phyloP scores from a whole-genome alignment of 1,140 invertebrate species.

The Mya arenaria region DNA sequence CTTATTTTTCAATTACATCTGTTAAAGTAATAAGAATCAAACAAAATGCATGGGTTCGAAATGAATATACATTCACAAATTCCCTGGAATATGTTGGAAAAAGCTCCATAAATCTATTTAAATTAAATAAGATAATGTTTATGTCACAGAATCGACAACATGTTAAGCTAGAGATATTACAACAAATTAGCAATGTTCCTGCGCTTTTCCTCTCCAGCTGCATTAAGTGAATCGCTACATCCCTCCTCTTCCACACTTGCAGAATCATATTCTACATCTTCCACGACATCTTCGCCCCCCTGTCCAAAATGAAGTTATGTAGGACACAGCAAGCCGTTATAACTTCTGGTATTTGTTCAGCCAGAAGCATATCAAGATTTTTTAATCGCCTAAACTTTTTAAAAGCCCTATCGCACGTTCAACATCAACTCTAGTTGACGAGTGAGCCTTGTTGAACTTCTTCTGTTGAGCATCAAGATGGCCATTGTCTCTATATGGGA shows the following conservation, averaged over 20 bases:
- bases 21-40: too few species aligned
- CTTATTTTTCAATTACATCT: too few species aligned
- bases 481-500: neutral
- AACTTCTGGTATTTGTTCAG: neutral
- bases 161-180: neutral
- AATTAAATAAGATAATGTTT: too few species aligned
- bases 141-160: too few species aligned
- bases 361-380: neutral
- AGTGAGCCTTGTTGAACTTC: neutral
- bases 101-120: too few species aligned
- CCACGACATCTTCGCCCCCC: neutral
- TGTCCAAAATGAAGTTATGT: neutral
- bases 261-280: neutral
- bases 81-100: too few species aligned
- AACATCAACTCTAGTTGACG: neutral
- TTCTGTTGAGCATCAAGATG: neutral
- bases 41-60: too few species aligned
- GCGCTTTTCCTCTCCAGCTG: neutral
- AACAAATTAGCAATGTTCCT: neutral
- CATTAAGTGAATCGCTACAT: too few species aligned
- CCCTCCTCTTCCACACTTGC: too few species aligned
- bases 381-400: neutral
- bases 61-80: too few species aligned
- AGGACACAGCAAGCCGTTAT: constrained; percentile 1
- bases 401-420: neutral